Percentiles rank a stretch among this genome's conserved stretches.
Evolutionary conservation across 2,888 invertebrate genomes (phyloP).

Genomic region (Listrodromus nycthemerus): DNA sequence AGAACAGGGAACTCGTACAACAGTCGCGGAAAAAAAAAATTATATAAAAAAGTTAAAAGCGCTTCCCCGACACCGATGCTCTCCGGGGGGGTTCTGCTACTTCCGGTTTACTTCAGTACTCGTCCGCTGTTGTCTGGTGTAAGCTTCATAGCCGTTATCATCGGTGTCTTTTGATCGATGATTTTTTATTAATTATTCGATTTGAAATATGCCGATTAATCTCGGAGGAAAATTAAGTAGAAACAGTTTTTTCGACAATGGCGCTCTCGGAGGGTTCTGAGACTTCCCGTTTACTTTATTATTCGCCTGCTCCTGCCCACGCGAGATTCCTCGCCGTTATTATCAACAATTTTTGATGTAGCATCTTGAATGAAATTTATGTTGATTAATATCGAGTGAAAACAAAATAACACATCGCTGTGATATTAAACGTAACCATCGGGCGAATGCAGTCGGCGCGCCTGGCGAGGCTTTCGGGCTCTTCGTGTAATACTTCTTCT

Average conservation of each 20-base stretch:
- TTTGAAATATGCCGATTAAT: too few relatives aligned
- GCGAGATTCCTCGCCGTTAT: too few relatives aligned
- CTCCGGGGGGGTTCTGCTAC: constrained; percentile 30
- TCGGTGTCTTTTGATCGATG: not conserved
- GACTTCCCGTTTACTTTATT: too few relatives aligned
- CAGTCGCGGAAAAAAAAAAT: constrained; percentile 23
- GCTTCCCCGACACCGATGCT: constrained; percentile 11
- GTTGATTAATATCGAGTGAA: too few relatives aligned
- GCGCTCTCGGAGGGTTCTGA: too few relatives aligned
- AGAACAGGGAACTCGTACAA: constrained; percentile 24
- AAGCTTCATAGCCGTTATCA: not conserved
- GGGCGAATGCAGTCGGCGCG: constrained; percentile 31
- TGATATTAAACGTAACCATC: constrained; percentile 29
- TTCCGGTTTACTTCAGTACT: constrained; percentile 23
- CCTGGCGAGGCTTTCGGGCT: constrained; percentile 32
- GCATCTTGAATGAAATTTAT: too few relatives aligned
- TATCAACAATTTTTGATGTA: too few relatives aligned
- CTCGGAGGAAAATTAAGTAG: too few relatives aligned
- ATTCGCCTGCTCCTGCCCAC: too few relatives aligned
- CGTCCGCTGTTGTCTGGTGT: too few relatives aligned
- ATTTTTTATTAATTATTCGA: too few relatives aligned
- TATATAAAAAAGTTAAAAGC: constrained; percentile 18
- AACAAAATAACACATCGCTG: not conserved
- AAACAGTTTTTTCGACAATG: too few relatives aligned
- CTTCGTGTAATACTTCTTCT: constrained; percentile 58